Evolutionary conservation across 2,888 invertebrate genomes (phyloP).

Genomic region (Drosophila mayaguana): DNA sequence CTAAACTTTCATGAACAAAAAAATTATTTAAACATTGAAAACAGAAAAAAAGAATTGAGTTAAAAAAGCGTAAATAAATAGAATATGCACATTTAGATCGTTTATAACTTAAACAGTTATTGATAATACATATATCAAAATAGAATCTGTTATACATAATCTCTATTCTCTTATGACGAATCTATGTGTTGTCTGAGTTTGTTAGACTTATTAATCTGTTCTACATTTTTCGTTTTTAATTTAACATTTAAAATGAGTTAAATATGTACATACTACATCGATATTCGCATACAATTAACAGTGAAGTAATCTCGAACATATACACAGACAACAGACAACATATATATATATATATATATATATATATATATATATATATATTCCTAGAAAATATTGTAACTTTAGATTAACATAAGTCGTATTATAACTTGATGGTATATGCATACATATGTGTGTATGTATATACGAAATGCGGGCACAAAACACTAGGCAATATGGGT

Average conservation of each 20-base stretch:
- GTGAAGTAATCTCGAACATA: constrained; percentile 1
- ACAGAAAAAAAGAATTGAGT: background rate
- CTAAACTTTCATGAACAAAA: no score
- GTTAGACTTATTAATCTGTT: background rate
- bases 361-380: background rate
- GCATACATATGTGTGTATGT: background rate
- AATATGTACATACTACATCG: constrained; percentile 22
- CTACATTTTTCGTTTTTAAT: constrained; percentile 9
- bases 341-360: background rate
- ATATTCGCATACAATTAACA: constrained; percentile 31
- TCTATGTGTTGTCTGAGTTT: background rate
- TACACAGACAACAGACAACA: background rate
- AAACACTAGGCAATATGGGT: constrained; percentile 17
- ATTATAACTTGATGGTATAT: constrained; percentile 20
- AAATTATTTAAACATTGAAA: no score
- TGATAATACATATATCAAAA: background rate
- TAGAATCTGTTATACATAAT: background rate
- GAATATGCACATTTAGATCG: background rate
- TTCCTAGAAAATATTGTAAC: constrained; percentile 1
- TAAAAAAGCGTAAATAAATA: background rate
- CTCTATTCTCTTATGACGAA: background rate
- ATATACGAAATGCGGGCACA: constrained; percentile 30
- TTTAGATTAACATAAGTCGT: constrained; percentile 8
- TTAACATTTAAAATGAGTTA: constrained; percentile 24
- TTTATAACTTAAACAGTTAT: background rate